A percentile compares a stretch with the other conserved stretches of the same genome.
phyloP scores from a whole-genome alignment of 2,888 invertebrate species.

The Scaptomyza parva region DNA sequence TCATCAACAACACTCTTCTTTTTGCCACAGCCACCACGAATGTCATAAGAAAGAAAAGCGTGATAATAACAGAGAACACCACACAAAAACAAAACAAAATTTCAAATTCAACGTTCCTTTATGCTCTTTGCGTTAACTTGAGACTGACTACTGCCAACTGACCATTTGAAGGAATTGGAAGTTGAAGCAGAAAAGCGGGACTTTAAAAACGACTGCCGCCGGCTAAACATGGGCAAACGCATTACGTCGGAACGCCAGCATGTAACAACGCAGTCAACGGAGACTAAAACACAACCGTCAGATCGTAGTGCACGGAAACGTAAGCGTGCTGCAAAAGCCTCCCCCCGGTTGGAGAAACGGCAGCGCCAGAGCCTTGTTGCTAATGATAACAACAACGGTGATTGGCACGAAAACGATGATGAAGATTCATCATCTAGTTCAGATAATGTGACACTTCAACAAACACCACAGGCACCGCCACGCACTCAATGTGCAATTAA shows the following conservation, averaged over 20 bases:
- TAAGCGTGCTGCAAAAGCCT: conserved; percentile 64
- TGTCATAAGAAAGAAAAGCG: conserved; percentile 41
- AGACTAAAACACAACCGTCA: conserved; percentile 47
- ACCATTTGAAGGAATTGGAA: conserved; percentile 6
- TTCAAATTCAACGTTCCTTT: conserved; percentile 56
- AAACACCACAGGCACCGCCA: conserved; percentile 56
- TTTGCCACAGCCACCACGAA: conserved; percentile 41
- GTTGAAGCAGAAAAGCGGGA: not conserved
- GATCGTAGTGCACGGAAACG: conserved; percentile 80
- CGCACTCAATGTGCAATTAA: conserved; percentile 45
- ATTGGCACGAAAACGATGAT: conserved; percentile 82
- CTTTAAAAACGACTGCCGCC: conserved; percentile 13
- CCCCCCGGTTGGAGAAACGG: conserved; percentile 53
- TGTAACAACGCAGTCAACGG: conserved; percentile 38
- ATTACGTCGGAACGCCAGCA: conserved; percentile 69
- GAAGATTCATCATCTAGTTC: conserved; percentile 81
- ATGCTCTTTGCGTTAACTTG: conserved; percentile 38
- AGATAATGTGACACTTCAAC: conserved; percentile 36
- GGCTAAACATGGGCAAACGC: conserved; percentile 81
- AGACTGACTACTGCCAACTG: conserved; percentile 54
- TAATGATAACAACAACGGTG: conserved; percentile 42
- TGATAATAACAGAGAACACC: conserved; percentile 42
- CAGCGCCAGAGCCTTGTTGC: conserved; percentile 40
- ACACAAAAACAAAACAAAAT: conserved; percentile 52
- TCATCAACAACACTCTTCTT: conserved; percentile 31